Percentiles rank a stretch among this genome's conserved stretches.
These are phyloP conservation scores for Pipistrellus nathusii DNA, from an alignment of 2,797 vertebrate genomes.

Conservation along the genomic window DNA sequence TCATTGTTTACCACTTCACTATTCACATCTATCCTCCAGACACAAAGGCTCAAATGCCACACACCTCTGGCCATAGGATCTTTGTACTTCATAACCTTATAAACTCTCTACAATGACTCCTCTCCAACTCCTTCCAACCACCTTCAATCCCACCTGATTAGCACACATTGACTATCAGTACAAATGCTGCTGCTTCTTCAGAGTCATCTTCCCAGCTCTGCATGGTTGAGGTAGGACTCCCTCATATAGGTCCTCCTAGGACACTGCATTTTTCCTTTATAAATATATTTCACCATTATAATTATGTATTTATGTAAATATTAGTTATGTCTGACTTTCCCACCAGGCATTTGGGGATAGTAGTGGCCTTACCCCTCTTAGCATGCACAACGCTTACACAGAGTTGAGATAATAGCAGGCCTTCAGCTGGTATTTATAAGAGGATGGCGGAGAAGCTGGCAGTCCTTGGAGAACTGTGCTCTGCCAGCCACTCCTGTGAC, in stretches of 20 bases:
- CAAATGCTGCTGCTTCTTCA: background rate
- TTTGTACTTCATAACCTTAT: background rate
- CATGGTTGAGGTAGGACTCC: background rate
- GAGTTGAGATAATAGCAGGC: background rate
- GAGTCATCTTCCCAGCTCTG: background rate
- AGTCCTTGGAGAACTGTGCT: background rate
- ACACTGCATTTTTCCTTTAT: background rate
- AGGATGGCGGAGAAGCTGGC: background rate
- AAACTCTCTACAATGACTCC: background rate
- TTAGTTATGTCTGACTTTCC: constrained; percentile 40
- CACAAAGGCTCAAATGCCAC: background rate
- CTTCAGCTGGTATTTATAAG: background rate
- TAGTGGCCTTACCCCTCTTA: background rate
- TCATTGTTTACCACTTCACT: background rate
- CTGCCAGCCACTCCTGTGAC: background rate
- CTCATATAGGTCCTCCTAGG: background rate
- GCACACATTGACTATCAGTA: background rate
- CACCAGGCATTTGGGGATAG: background rate
- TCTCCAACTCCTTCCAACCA: background rate
- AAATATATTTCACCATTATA: background rate
- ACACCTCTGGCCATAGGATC: background rate
- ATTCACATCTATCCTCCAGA: background rate
- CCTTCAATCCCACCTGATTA: background rate
- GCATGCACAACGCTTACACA: background rate
- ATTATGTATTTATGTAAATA: constrained; percentile 47